These are phyloP conservation scores for Oligia latruncula DNA, from an alignment of 2,888 invertebrate species.

Conservation along the genomic window DNA sequence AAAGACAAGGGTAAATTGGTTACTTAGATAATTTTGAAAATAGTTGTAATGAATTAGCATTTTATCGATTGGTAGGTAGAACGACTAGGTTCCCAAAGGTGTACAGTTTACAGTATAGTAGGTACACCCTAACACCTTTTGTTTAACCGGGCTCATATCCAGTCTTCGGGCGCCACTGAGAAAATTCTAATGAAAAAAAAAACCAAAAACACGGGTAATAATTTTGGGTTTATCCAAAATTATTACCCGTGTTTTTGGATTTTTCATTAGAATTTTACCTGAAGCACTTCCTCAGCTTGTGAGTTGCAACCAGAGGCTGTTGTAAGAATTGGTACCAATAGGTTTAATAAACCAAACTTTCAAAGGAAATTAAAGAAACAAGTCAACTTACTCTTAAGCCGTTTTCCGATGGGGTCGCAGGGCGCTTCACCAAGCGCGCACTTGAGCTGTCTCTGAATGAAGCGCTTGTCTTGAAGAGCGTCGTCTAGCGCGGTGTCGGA, in stretches of 20 bases:
- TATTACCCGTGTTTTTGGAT: background rate
- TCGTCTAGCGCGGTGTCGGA: slow-evolving; percentile 92
- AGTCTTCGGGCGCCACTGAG: background rate
- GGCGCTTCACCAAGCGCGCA: slow-evolving; percentile 93
- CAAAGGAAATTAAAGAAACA: background rate
- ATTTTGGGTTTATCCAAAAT: too few relatives aligned
- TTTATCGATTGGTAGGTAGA: background rate
- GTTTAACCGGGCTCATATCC: background rate
- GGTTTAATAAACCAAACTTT: too few relatives aligned
- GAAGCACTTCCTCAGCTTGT: background rate
- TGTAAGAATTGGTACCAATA: too few relatives aligned
- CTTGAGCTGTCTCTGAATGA: slow-evolving; percentile 93
- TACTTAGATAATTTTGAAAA: background rate
- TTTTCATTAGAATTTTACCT: background rate
- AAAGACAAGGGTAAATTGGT: slow-evolving; percentile 56
- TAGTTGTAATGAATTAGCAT: background rate
- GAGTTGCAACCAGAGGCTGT: background rate
- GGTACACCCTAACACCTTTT: background rate
- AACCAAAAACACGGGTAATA: too few relatives aligned
- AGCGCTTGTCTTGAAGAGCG: slow-evolving; percentile 92
- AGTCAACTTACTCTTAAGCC: slow-evolving; percentile 92
- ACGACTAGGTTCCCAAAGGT: background rate
- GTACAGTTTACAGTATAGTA: too few relatives aligned
- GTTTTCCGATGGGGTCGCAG: slow-evolving; percentile 93
- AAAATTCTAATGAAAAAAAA: background rate